Conservation (phyloP, 1,140 invertebrate species). For the Acromyrmex charruanus region DNA sequence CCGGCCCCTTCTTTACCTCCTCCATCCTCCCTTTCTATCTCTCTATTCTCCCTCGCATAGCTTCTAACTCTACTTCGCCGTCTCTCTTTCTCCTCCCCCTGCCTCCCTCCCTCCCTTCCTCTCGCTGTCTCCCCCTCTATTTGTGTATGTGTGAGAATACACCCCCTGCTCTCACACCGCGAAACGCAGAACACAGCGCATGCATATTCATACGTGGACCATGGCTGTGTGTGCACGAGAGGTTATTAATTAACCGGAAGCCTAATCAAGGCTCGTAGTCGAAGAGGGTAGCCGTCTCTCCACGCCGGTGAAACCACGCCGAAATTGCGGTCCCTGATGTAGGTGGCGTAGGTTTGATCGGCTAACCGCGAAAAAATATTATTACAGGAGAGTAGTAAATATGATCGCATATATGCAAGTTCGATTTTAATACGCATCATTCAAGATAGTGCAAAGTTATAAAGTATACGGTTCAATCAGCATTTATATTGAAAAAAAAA, state of each 20-base stretch:
- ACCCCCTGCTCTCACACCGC: constrained; percentile 76
- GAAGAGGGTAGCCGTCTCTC: constrained; percentile 78
- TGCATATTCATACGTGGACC: constrained; percentile 85
- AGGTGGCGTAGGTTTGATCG: constrained; percentile 73
- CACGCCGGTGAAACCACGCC: constrained; percentile 76
- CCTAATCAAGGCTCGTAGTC: constrained; percentile 86
- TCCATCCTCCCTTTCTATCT: constrained; percentile 25
- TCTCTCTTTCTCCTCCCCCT: background rate
- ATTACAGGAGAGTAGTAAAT: background rate
- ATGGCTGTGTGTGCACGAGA: constrained; percentile 84
- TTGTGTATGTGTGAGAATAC: constrained; percentile 56
- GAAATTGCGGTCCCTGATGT: constrained; percentile 75
- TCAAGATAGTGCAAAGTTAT: background rate
- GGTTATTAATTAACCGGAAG: constrained; percentile 87
- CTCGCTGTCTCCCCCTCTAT: constrained; percentile 30
- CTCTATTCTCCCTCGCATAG: constrained; percentile 37
- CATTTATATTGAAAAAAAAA: background rate
- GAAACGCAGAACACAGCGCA: constrained; percentile 84
- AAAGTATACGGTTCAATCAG: background rate
- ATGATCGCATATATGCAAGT: background rate
- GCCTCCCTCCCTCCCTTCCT: background rate
- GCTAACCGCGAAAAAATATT: constrained; percentile 67
- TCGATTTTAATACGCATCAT: background rate
- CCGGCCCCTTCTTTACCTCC: constrained; percentile 46
- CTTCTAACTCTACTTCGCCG: constrained; percentile 1